These are phyloP conservation scores for Saturnia japonica DNA, from an alignment of 2,888 invertebrate species.

Conservation along the genomic window DNA sequence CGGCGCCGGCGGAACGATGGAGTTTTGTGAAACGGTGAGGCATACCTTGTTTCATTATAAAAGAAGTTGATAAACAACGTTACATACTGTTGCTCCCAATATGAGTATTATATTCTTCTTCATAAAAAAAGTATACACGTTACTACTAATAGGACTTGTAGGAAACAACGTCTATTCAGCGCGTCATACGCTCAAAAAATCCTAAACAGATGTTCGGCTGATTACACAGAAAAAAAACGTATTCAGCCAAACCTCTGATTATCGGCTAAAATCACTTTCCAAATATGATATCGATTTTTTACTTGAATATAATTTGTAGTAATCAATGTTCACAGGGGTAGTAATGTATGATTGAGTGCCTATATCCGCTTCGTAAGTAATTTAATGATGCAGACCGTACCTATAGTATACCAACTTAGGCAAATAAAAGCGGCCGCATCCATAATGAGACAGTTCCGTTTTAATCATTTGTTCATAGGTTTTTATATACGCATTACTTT, in stretches of 20 bases:
- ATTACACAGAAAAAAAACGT: neutral
- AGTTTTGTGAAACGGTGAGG: too few species aligned
- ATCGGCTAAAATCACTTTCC: conserved; percentile 8
- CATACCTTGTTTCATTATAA: too few species aligned
- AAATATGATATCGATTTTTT: conserved; percentile 28
- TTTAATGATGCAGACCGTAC: conserved; percentile 13
- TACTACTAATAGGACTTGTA: neutral
- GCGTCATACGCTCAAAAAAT: neutral
- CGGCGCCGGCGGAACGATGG: too few species aligned
- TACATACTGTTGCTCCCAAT: too few species aligned
- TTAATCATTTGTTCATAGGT: conserved; percentile 1
- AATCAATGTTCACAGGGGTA: conserved; percentile 43
- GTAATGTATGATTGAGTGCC: conserved; percentile 36
- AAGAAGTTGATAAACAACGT: too few species aligned
- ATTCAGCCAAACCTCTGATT: conserved; percentile 4
- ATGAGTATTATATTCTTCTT: neutral
- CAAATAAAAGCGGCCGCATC: neutral
- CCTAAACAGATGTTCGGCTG: neutral
- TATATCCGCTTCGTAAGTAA: conserved; percentile 26
- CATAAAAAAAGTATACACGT: neutral
- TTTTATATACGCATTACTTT: neutral
- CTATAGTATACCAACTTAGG: neutral
- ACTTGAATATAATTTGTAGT: conserved; percentile 53
- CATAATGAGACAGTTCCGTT: neutral
- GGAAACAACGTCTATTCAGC: neutral